Percentiles rank a stretch among this genome's conserved stretches.
Evolutionary conservation across 2,113 vertebrate genomes (phyloP).

Genomic region (Copsychus sechellarum): DNA sequence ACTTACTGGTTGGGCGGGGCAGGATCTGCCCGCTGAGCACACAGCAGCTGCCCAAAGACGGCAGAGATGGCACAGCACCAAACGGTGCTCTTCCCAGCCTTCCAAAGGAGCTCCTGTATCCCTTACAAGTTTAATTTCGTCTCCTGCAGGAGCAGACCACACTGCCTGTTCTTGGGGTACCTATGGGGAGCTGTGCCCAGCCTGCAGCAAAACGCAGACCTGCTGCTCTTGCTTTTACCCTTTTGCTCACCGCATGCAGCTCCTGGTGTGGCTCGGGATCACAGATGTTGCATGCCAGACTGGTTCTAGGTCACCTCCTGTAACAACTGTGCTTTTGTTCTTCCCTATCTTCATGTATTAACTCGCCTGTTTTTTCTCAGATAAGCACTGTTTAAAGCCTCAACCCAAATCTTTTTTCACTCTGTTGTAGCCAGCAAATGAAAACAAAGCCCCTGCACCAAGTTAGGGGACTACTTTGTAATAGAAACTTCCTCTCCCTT

Average conservation of each 20-base stretch:
- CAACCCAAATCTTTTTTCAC: background rate
- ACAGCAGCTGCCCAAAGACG: background rate
- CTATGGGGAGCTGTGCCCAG: rapidly evolving
- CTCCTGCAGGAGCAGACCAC: background rate
- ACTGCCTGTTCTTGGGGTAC: rapidly evolving
- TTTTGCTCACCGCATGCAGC: background rate
- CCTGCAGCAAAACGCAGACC: rapidly evolving
- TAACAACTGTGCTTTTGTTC: background rate
- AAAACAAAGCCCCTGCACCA: background rate
- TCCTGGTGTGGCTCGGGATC: background rate
- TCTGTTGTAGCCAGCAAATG: background rate
- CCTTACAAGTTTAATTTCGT: background rate
- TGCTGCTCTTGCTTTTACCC: background rate
- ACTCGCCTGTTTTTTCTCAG: background rate
- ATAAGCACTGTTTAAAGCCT: background rate
- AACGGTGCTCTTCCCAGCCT: background rate
- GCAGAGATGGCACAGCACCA: background rate
- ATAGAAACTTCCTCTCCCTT: background rate
- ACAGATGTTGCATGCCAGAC: background rate
- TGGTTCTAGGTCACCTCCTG: background rate
- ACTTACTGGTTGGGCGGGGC: background rate
- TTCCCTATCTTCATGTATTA: background rate
- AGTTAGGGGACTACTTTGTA: background rate
- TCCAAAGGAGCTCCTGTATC: background rate
- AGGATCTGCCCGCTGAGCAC: background rate